Percentiles rank a stretch among this genome's conserved stretches.
Conservation (phyloP, 2,113 vertebrate species). For the Vireo altiloquus region DNA sequence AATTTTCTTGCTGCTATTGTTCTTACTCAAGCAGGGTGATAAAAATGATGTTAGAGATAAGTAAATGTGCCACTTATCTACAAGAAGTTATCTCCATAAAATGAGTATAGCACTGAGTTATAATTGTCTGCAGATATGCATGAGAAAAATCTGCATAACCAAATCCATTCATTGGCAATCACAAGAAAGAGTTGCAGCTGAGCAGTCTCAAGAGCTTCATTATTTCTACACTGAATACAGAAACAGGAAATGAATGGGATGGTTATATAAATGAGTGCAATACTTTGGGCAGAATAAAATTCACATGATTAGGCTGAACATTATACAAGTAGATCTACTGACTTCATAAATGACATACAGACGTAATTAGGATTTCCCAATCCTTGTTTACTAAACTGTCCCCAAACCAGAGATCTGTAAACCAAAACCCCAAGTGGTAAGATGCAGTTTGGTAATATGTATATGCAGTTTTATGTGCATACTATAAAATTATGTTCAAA, state of each 20-base stretch:
- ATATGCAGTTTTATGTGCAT: not conserved
- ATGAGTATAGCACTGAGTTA: not conserved
- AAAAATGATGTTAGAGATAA: not conserved
- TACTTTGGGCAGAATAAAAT: conserved; percentile 40
- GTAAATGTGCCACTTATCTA: not conserved
- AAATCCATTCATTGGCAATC: not conserved
- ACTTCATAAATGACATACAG: conserved; percentile 42
- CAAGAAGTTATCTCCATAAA: not conserved
- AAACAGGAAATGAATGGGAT: conserved; percentile 45
- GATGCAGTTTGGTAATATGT: not conserved
- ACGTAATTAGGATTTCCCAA: conserved; percentile 50
- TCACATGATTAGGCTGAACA: not conserved
- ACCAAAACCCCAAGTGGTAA: not conserved
- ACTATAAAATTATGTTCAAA: not conserved
- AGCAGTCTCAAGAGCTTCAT: conserved; percentile 19
- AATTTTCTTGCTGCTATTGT: not conserved
- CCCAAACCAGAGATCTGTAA: not conserved
- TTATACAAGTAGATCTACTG: conserved; percentile 56
- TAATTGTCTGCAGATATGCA: not conserved
- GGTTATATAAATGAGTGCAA: conserved; percentile 46
- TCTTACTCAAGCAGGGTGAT: not conserved
- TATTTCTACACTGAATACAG: conserved; percentile 34
- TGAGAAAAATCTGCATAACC: not conserved
- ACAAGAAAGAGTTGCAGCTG: not conserved
- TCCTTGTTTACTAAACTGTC: conserved; percentile 39